Evolutionary conservation across 1,140 invertebrate genomes (phyloP).

Genomic region (Drosophila lini): DNA sequence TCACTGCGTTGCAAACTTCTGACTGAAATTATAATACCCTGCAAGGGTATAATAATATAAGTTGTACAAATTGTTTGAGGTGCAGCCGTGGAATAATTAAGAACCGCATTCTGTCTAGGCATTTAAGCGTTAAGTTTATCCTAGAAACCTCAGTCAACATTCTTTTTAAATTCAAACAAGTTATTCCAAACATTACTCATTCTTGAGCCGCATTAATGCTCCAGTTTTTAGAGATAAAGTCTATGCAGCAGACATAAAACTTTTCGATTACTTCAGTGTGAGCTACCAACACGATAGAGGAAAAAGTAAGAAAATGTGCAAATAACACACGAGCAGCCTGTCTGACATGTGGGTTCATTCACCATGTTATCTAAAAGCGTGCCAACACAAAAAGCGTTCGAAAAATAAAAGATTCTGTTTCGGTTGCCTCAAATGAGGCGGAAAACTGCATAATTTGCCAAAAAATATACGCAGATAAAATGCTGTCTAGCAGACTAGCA

Average conservation of each 20-base stretch:
- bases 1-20: too few relatives aligned
- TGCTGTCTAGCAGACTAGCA: constrained; percentile 30
- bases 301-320: constrained; percentile 38
- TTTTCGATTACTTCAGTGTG: constrained; percentile 54
- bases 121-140: constrained; percentile 11
- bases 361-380: constrained; percentile 73
- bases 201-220: constrained; percentile 57
- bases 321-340: constrained; percentile 42
- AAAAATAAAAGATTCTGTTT: constrained; percentile 37
- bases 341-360: constrained; percentile 72
- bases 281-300: constrained; percentile 31
- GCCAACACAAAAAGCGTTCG: constrained; percentile 39
- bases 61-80: not conserved
- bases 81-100: constrained; percentile 7
- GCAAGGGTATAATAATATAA: too few relatives aligned
- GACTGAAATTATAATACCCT: too few relatives aligned
- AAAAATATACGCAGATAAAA: constrained; percentile 43
- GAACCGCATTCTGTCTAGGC: constrained; percentile 37
- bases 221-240: constrained; percentile 51
- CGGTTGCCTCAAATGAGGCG: constrained; percentile 53
- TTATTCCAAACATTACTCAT: constrained; percentile 40
- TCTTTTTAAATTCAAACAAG: constrained; percentile 34
- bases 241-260: constrained; percentile 54
- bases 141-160: not conserved
- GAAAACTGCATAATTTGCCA: constrained; percentile 49